Evolutionary conservation across 2,888 invertebrate genomes (phyloP).

Genomic region (Tineola bisselliella): DNA sequence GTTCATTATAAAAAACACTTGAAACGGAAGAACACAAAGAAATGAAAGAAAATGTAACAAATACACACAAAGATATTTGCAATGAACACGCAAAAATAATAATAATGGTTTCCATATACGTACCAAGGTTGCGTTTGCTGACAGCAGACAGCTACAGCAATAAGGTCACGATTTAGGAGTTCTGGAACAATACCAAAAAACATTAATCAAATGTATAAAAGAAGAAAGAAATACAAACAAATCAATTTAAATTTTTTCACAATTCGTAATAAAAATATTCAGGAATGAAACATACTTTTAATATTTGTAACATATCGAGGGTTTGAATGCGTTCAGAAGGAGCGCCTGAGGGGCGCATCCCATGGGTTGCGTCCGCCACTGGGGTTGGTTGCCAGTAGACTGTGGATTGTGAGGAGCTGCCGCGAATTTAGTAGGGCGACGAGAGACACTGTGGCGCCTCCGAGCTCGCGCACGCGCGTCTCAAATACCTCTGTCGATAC

Average conservation of each 20-base stretch:
- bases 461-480: constrained; percentile 51
- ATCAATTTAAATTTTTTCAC: no score
- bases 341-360: constrained; percentile 12
- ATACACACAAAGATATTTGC: no score
- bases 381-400: constrained; percentile 41
- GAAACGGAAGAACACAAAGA: no score
- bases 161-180: no score
- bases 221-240: no score
- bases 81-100: no score
- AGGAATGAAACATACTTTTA: neutral
- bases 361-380: constrained; percentile 31
- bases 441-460: constrained; percentile 60
- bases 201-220: no score
- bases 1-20: neutral
- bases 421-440: constrained; percentile 49
- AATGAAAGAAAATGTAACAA: no score
- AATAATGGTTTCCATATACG: no score
- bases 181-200: no score
- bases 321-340: neutral
- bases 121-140: no score
- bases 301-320: neutral
- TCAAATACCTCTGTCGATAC: constrained; percentile 45
- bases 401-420: constrained; percentile 52
- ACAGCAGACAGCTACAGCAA: no score
- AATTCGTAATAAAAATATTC: neutral